These are phyloP conservation scores for Drosophila bifasciata DNA, from an alignment of 1,140 invertebrate species.

Conservation along the genomic window DNA sequence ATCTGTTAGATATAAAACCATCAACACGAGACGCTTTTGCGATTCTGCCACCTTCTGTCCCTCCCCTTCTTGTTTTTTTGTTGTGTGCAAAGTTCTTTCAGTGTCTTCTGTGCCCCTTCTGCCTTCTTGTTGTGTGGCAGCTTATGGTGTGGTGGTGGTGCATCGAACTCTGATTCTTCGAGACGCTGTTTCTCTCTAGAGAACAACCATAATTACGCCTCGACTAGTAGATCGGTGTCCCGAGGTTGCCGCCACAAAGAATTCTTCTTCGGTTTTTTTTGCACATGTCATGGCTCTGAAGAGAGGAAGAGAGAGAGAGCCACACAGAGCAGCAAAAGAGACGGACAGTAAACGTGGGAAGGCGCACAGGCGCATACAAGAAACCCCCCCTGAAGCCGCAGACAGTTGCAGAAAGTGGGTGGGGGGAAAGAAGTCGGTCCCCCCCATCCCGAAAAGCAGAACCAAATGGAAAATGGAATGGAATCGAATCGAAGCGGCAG, in stretches of 20 bases:
- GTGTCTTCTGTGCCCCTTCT: not conserved
- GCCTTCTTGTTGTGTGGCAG: not conserved
- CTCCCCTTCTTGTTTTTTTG: too few relatives aligned
- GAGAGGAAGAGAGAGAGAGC: slow-evolving; percentile 7
- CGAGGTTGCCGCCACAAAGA: slow-evolving; percentile 11
- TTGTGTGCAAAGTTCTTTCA: too few relatives aligned
- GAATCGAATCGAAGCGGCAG: slow-evolving; percentile 69
- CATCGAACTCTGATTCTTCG: slow-evolving; percentile 65
- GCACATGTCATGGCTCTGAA: slow-evolving; percentile 35
- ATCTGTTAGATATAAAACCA: slow-evolving; percentile 76
- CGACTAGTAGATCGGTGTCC: slow-evolving; percentile 57
- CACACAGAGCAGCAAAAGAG: not conserved
- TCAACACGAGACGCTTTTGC: slow-evolving; percentile 52
- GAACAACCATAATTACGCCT: slow-evolving; percentile 65
- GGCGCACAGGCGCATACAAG: slow-evolving; percentile 55
- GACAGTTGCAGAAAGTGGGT: slow-evolving; percentile 33
- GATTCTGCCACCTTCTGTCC: slow-evolving; percentile 6
- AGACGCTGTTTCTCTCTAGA: slow-evolving; percentile 10
- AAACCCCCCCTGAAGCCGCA: slow-evolving; percentile 26
- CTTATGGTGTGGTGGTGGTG: slow-evolving; percentile 10
- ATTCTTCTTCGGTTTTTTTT: slow-evolving; percentile 33
- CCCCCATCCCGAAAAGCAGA: slow-evolving; percentile 56
- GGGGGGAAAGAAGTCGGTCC: slow-evolving; percentile 25
- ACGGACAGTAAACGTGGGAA: slow-evolving; percentile 43
- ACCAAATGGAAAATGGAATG: slow-evolving; percentile 75